Base-by-base conservation (phyloP, 2,888 invertebrate species). In the Pheosia gnoma region DNA sequence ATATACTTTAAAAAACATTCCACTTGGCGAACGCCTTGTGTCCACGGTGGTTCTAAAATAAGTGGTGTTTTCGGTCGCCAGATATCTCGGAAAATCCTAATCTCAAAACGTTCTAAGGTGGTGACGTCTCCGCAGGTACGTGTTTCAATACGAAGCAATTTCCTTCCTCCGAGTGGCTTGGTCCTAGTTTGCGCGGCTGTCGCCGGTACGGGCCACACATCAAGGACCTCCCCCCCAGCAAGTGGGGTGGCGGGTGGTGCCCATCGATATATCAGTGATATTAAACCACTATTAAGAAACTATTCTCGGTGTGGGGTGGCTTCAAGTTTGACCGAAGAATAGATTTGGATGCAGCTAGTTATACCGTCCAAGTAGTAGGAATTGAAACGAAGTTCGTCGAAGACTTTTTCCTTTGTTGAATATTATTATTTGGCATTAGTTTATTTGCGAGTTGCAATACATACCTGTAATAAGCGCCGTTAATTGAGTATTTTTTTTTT, bases 121-220 rank as follows among this genome's bases (percentile, higher is more conserved):
- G 10, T 39, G 11, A 8, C 39, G 8, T 41, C n/a, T 25, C 13
- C 37, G 41, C 3, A 1, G 25, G 43, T 41, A 25, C 43, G 25
- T 56, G 8, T 56, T n/a, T 56, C 43, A 43, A 56, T 13, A 56
- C 43, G 38, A 54, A 54, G 54, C 54, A 54, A 54, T 54, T 54
- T 54, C 38, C 54, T 54, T 38, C 38, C 54, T 10, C 37, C 38
- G 54, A 54, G 54, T 38, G 54, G 37, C 11, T 54, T 10, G 43
- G 39, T 39, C 39, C 39, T 0, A 10, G 13, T 13, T 7, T 3
- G 38, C 54, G 38, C 38, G 49, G 54, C 54, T 54, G 54, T 38
- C 56, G 43, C 41, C 43, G 37, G 43, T 43, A 43, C 41, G 43
- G 56, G 56, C 25, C 56, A 13, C 43, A 10, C 6, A 43, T 56